Evolutionary conservation across 2,113 vertebrate species (phyloP).

Genomic region (Petroica traversi): DNA sequence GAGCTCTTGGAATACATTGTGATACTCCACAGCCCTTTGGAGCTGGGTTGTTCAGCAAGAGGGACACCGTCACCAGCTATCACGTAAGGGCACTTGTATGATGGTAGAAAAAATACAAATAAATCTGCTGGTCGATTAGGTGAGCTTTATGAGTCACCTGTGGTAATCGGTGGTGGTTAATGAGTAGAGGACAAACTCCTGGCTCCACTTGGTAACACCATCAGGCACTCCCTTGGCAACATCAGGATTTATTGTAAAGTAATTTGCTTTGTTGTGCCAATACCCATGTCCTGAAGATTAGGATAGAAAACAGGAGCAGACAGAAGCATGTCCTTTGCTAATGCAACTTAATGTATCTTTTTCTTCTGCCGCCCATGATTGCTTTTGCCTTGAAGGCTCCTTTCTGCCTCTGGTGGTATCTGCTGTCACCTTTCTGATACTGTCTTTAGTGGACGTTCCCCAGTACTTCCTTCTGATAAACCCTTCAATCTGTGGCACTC

Average conservation of each 20-base stretch:
- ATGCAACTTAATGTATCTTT: not conserved
- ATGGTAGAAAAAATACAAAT: not conserved
- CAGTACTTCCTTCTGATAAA: not conserved
- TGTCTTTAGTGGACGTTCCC: not conserved
- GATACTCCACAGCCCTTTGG: slow-evolving; percentile 81
- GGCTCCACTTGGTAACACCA: not conserved
- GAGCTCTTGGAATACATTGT: slow-evolving; percentile 81
- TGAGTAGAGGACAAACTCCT: not conserved
- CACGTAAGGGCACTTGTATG: slow-evolving; percentile 78
- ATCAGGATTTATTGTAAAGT: not conserved
- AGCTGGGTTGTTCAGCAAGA: slow-evolving; percentile 85
- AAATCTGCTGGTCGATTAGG: not conserved
- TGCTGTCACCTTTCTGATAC: not conserved
- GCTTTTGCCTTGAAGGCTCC: not conserved
- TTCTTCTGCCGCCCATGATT: not conserved
- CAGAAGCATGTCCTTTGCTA: not conserved
- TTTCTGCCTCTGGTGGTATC: not conserved
- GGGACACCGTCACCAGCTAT: slow-evolving; percentile 86
- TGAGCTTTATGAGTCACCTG: not conserved
- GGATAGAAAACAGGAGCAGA: not conserved
- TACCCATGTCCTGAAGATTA: not conserved
- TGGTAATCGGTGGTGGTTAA: not conserved
- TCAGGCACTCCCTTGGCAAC: not conserved
- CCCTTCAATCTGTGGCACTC: not conserved
- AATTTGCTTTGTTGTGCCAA: not conserved